These are phyloP conservation scores for Lampropteryx suffumata DNA, from an alignment of 2,888 invertebrate genomes.

Conservation along the genomic window DNA sequence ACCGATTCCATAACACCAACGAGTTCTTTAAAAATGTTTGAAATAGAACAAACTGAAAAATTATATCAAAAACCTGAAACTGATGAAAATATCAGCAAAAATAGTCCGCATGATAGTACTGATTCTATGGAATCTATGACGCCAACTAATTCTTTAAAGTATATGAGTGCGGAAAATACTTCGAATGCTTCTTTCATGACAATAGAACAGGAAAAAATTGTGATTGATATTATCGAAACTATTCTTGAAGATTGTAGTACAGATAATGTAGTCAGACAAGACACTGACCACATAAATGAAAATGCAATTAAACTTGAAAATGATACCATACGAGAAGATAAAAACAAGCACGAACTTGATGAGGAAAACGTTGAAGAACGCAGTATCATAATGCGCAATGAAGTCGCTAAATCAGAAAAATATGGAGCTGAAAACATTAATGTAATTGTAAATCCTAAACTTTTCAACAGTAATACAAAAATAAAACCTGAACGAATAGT, in stretches of 20 bases:
- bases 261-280: neutral
- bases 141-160: constrained; percentile 12
- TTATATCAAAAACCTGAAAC: constrained; percentile 24
- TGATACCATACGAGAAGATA: neutral
- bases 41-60: constrained; percentile 27
- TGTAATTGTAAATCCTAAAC: neutral
- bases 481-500: constrained; percentile 34
- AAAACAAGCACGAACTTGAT: neutral
- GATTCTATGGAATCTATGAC: constrained; percentile 7
- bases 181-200: constrained; percentile 14
- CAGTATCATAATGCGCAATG: neutral
- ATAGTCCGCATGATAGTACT: neutral
- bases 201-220: constrained; percentile 12
- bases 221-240: constrained; percentile 6
- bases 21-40: constrained; percentile 38
- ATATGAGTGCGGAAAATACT: constrained; percentile 1
- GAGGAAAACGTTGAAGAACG: neutral
- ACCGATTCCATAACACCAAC: constrained; percentile 36
- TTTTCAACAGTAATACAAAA: neutral
- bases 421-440: neutral
- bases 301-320: neutral
- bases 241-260: neutral
- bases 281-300: neutral
- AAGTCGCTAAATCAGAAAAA: constrained; percentile 1
- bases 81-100: neutral